These are phyloP conservation scores for Pseudopipra pipra DNA, from an alignment of 2,113 vertebrate genomes.

Conservation along the genomic window DNA sequence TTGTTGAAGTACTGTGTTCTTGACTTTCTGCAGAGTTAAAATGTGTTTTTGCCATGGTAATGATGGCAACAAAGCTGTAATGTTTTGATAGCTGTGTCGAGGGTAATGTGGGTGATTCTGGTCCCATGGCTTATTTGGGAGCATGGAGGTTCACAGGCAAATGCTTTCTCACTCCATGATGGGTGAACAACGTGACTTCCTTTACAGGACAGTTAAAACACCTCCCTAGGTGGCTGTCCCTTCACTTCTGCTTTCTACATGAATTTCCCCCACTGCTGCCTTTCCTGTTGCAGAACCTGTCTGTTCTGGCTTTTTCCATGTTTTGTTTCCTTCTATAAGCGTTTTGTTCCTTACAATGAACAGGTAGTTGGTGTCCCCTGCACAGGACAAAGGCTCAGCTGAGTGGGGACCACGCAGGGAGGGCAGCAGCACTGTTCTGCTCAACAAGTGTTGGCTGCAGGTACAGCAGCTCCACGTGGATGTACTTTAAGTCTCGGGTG, in stretches of 20 bases:
- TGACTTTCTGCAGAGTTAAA: background rate
- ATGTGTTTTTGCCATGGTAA: background rate
- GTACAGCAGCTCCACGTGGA: accelerated
- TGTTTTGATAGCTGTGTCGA: background rate
- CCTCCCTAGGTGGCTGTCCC: background rate
- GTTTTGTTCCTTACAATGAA: accelerated
- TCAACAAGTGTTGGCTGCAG: background rate
- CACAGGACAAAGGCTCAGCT: accelerated
- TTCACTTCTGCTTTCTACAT: background rate
- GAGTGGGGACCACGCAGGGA: accelerated
- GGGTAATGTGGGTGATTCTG: background rate
- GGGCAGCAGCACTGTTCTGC: background rate
- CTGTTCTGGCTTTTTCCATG: background rate
- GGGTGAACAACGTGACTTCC: background rate
- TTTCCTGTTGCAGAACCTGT: background rate
- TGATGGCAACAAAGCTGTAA: background rate
- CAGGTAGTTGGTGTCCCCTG: background rate
- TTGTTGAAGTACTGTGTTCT: background rate
- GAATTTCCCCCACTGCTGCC: background rate
- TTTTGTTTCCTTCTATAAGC: accelerated
- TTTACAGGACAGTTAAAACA: accelerated
- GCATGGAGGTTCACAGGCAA: accelerated
- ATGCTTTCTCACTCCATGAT: background rate
- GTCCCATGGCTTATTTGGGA: background rate
- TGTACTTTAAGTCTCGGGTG: background rate